Evolutionary conservation across 2,888 invertebrate genomes (phyloP), one percentile per base, ranked within the genome.

Genomic region (Heliothis peltigera): DNA sequence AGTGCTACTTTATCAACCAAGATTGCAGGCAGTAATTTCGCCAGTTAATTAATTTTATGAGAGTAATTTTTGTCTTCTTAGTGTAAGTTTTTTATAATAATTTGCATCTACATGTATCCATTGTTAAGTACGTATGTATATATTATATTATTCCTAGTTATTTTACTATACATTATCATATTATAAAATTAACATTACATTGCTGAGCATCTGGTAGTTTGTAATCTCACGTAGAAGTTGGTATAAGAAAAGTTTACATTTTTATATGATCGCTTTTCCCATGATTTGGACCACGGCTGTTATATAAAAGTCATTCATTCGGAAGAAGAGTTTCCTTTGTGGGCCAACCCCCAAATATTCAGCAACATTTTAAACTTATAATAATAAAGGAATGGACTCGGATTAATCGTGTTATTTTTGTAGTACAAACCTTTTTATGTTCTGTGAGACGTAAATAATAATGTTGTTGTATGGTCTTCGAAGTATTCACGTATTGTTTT

Each of bases 361-460:
- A 71, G 84, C 84, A 84, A 87, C 84, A 85, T 87, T 90, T 89
- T 86, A 88, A 92, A 91, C 89, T 91, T 89, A 88, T 84, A 87
- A 91, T 91, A 91, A 91, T 89, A 91, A 87, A 81, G 82, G 85
- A 87, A 90, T 85, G 85, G 58, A 73, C 65, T 75, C 58, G 80
- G 86, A 90, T 91, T 91, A 92, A 92, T 90, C 90, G 89, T 89
- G 87, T 91, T 92, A 92, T 93, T 92, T 91, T 89, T 91, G 84
- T 85, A 80, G 81, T 84, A 80, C 64, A 61, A 19, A 77, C 80
- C 88, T 88, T 91, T 91, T 85, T 70, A 75, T 59, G 82, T 71
- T 66, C 86, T 80, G 55, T 85, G 82, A 72, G 75, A 81, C 84
- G 91, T 86, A 72, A 84, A 60, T 91, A 92, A 92, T 89, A n/a